Percentiles rank a stretch among this genome's conserved stretches.
These are phyloP conservation scores for Motacilla alba DNA, from an alignment of 2,113 vertebrate species.

Conservation along the genomic window DNA sequence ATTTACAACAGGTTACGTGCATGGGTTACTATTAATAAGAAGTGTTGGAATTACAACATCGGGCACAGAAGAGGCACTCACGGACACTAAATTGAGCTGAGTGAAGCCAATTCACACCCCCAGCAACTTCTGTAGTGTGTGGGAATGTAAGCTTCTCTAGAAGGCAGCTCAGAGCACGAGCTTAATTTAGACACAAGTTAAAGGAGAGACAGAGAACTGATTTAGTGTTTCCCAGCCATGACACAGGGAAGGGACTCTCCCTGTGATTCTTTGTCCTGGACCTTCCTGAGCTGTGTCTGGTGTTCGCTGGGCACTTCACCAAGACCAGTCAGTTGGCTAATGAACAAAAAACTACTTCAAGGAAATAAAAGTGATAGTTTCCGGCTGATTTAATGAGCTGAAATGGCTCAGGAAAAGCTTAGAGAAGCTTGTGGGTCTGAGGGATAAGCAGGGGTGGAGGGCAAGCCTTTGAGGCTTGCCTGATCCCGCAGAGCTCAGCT, in stretches of 20 bases:
- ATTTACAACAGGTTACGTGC: neutral
- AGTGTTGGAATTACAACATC: neutral
- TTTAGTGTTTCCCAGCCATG: neutral
- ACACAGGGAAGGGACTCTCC: neutral
- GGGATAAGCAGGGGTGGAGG: neutral
- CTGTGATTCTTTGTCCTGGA: neutral
- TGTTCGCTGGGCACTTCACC: neutral
- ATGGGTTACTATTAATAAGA: neutral
- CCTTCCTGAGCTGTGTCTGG: neutral
- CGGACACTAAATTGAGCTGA: neutral
- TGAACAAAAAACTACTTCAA: neutral
- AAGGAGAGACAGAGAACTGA: neutral
- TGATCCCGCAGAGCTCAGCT: fast-evolving
- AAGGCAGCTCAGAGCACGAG: neutral
- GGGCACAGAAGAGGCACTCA: neutral
- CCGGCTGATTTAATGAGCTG: neutral
- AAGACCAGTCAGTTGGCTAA: neutral
- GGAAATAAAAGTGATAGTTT: neutral
- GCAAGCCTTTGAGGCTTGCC: neutral
- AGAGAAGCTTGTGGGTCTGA: neutral
- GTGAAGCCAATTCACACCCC: neutral
- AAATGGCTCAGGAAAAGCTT: neutral
- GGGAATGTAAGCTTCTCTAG: neutral
- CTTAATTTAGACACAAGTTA: neutral
- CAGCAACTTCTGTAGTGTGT: neutral